These are phyloP conservation scores for Ecliptopera silaceata DNA, from an alignment of 2,888 invertebrate species.

Conservation along the genomic window DNA sequence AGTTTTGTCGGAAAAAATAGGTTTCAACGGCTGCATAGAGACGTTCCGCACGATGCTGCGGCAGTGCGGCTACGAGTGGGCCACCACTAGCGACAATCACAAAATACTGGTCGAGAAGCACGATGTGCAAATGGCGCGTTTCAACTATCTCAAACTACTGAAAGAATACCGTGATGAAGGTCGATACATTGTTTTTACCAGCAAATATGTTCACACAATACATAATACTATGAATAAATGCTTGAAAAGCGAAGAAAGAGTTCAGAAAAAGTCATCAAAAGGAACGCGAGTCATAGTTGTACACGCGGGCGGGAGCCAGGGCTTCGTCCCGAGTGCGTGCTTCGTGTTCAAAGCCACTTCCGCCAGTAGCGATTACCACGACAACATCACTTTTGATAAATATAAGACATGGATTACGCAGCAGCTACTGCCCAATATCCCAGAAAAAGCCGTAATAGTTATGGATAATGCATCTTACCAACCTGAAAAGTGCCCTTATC, in stretches of 20 bases:
- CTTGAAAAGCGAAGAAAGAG: conserved; percentile 2
- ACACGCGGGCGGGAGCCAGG: neutral
- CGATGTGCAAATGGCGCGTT: conserved; percentile 3
- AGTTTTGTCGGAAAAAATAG: conserved; percentile 1
- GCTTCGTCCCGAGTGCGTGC: neutral
- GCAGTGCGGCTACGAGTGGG: conserved; percentile 10
- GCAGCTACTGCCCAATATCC: neutral
- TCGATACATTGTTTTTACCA: conserved; percentile 12
- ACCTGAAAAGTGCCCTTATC: neutral
- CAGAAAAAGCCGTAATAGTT: neutral
- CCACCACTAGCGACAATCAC: conserved; percentile 5
- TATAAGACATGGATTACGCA: neutral
- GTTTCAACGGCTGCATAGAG: conserved; percentile 7
- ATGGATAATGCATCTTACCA: neutral
- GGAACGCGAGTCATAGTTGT: neutral
- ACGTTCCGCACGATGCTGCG: conserved; percentile 10
- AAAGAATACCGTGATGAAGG: conserved; percentile 12
- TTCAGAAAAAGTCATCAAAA: neutral
- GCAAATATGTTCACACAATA: conserved; percentile 15
- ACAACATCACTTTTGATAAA: neutral
- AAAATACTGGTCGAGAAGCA: conserved; percentile 14
- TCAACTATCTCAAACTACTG: conserved; percentile 9
- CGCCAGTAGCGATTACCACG: neutral
- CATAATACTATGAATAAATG: conserved; percentile 7
- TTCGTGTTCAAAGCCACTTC: neutral